These are phyloP conservation scores for Telenomus remus DNA, from an alignment of 1,140 invertebrate genomes.

Conservation along the genomic window DNA sequence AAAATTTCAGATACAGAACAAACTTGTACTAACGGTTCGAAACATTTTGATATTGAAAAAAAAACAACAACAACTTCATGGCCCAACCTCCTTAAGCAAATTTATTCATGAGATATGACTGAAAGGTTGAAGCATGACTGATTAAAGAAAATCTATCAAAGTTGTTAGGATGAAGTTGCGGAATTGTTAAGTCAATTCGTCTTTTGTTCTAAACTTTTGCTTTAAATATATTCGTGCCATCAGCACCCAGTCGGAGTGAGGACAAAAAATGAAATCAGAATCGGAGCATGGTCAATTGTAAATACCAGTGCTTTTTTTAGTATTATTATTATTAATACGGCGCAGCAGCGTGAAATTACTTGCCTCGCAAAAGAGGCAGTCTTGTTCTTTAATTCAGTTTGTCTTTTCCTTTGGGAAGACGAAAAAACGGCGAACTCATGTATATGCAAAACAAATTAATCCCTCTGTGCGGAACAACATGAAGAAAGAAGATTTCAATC, in stretches of 20 bases:
- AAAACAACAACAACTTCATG: not conserved
- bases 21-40: too few relatives aligned
- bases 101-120: slow-evolving; percentile 57
- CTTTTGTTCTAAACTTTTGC: slow-evolving; percentile 54
- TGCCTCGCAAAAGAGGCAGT: slow-evolving; percentile 50
- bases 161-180: slow-evolving; percentile 47
- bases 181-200: slow-evolving; percentile 52
- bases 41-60: not conserved
- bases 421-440: not conserved
- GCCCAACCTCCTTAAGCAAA: slow-evolving; percentile 45
- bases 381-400: slow-evolving; percentile 40
- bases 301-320: slow-evolving; percentile 44
- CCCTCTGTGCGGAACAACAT: too few relatives aligned
- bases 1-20: too few relatives aligned
- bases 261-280: too few relatives aligned
- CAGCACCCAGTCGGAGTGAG: slow-evolving; percentile 45
- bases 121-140: slow-evolving; percentile 41
- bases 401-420: not conserved
- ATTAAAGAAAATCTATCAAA: slow-evolving; percentile 56
- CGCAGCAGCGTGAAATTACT: slow-evolving; percentile 70
- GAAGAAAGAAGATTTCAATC: too few relatives aligned
- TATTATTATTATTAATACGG: slow-evolving; percentile 65
- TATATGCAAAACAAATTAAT: too few relatives aligned
- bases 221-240: slow-evolving; percentile 55
- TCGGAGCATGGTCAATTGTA: slow-evolving; percentile 22